These are phyloP conservation scores for Capra hircus DNA, from an alignment of 2,113 vertebrate genomes.

Conservation along the genomic window DNA sequence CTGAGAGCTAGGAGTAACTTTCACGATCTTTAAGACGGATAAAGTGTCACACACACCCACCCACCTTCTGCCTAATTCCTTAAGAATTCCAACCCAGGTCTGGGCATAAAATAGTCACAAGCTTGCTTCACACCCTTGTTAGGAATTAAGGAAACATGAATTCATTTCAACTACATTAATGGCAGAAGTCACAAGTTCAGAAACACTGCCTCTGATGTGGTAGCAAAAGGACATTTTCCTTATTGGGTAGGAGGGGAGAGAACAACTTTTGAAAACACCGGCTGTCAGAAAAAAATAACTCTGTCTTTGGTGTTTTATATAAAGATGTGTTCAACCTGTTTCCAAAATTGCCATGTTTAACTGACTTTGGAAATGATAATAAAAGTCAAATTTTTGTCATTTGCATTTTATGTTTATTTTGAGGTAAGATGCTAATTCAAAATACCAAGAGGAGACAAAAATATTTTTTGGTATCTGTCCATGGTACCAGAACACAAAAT, in stretches of 20 bases:
- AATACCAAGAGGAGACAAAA: background rate
- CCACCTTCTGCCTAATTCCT: background rate
- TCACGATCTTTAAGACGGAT: background rate
- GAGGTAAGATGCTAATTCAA: background rate
- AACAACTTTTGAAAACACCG: background rate
- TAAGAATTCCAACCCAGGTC: background rate
- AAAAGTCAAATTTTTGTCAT: background rate
- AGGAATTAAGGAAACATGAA: conserved; percentile 27
- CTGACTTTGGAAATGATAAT: background rate
- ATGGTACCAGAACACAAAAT: conserved; percentile 41
- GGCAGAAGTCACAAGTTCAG: background rate
- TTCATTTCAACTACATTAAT: background rate
- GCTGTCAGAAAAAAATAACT: background rate
- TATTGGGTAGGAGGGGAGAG: background rate
- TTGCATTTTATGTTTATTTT: conserved; percentile 2
- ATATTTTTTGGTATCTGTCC: conserved; percentile 57
- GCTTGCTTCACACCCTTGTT: background rate
- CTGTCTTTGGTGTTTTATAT: background rate
- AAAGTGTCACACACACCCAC: background rate
- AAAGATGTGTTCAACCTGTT: background rate
- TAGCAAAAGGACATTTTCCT: background rate
- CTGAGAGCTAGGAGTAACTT: background rate
- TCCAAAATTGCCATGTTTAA: background rate
- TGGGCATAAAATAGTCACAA: background rate
- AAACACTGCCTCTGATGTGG: background rate